phyloP scores from a whole-genome alignment of 2,113 vertebrate species.

The Axis porcinus region DNA sequence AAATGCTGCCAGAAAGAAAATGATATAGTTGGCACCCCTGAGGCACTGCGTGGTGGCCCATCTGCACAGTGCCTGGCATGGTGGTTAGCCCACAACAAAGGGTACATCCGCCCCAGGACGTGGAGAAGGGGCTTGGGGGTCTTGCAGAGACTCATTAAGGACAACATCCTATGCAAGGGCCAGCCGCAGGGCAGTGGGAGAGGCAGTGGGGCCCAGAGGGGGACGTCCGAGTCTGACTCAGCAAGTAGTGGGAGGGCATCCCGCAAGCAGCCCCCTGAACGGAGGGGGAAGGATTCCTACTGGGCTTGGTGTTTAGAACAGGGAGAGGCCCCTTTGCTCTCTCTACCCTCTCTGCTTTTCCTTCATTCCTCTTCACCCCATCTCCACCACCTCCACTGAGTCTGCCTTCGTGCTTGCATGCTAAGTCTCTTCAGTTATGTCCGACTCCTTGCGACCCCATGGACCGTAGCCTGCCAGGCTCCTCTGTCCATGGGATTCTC shows the following conservation, averaged over 20 bases:
- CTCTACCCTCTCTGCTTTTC: not conserved
- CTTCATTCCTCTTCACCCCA: not conserved
- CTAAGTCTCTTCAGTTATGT: not conserved
- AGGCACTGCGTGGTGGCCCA: accelerated
- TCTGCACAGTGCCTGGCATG: accelerated
- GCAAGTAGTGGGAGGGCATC: not conserved
- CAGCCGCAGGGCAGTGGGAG: not conserved
- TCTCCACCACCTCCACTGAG: not conserved
- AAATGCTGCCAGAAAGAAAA: not conserved
- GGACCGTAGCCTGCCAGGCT: not conserved
- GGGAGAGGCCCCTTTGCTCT: not conserved
- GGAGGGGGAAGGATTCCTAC: not conserved
- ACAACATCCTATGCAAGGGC: not conserved
- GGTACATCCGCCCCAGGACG: accelerated
- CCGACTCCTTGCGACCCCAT: not conserved
- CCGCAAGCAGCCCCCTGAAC: not conserved
- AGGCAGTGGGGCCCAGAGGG: not conserved
- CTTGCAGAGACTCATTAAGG: not conserved
- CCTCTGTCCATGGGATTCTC: not conserved
- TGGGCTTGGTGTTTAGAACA: not conserved
- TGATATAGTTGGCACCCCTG: not conserved
- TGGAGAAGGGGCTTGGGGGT: not conserved
- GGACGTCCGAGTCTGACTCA: accelerated
- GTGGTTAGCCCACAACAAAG: too few relatives aligned
- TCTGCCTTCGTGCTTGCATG: not conserved